These are phyloP conservation scores for Benthosema pterotum DNA, from an alignment of 2,797 vertebrate genomes.

Conservation along the genomic window DNA sequence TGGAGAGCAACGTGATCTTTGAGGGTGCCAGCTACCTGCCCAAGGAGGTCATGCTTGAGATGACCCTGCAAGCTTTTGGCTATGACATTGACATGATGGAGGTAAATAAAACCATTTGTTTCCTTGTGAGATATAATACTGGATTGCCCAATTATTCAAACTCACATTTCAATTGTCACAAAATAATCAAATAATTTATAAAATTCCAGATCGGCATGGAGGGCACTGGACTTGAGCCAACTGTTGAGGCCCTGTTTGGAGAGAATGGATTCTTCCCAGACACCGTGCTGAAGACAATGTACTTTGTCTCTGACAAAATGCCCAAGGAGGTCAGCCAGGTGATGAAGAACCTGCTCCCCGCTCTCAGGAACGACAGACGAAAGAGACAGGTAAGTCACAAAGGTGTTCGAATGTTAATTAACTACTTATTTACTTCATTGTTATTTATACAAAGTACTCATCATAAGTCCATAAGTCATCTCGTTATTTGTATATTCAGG, in stretches of 20 bases:
- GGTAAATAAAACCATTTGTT: constrained; percentile 71
- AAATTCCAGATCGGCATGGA: constrained; percentile 88
- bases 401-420: no score
- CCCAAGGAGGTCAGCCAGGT: constrained; percentile 80
- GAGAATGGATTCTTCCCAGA: constrained; percentile 92
- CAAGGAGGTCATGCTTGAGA: constrained; percentile 92
- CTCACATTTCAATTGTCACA: no score
- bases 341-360: constrained; percentile 83
- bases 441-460: no score
- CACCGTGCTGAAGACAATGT: constrained; percentile 86
- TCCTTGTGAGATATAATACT: no score
- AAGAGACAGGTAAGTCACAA: constrained; percentile 72
- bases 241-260: constrained; percentile 91
- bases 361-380: constrained; percentile 66
- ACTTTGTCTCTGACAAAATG: constrained; percentile 86
- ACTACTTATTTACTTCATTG: no score
- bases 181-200: constrained; percentile 4
- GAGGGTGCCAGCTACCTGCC: constrained; percentile 87
- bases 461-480: no score
- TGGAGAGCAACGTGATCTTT: constrained; percentile 91
- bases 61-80: constrained; percentile 88
- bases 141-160: no score
- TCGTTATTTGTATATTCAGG: constrained; percentile 39
- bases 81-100: constrained; percentile 88
- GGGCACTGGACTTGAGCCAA: constrained; percentile 91